phyloP scores from a whole-genome alignment of 2,888 invertebrate species.

The Apamea epomidion region DNA sequence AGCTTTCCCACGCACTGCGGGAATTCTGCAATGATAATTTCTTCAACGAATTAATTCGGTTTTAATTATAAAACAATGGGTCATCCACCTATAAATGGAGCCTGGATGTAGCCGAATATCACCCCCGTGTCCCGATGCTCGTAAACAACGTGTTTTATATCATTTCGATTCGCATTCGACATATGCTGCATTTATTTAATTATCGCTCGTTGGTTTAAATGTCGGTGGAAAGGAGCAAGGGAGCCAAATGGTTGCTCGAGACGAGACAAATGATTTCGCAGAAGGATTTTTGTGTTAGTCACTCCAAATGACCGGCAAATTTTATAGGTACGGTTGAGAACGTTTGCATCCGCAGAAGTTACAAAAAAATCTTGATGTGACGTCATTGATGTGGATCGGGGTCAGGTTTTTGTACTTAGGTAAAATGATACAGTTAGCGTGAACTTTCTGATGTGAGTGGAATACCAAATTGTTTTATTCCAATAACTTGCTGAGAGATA shows the following conservation, averaged over 20 bases:
- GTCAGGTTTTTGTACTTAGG: constrained; percentile 19
- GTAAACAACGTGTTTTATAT: constrained; percentile 78
- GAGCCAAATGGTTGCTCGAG: constrained; percentile 48
- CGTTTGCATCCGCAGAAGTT: constrained; percentile 37
- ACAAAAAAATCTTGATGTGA: constrained; percentile 40
- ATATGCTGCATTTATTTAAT: constrained; percentile 74
- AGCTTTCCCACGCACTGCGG: constrained; percentile 41
- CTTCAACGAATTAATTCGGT: constrained; percentile 34
- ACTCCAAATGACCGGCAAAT: constrained; percentile 60
- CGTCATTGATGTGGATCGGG: constrained; percentile 47
- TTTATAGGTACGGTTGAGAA: constrained; percentile 40
- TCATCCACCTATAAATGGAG: constrained; percentile 60
- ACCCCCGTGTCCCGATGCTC: constrained; percentile 57
- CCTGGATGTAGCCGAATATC: constrained; percentile 45
- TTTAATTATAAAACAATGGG: constrained; percentile 57
- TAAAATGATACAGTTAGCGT: constrained; percentile 10
- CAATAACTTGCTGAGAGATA: background rate
- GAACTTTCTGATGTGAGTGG: constrained; percentile 4
- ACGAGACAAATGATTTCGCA: constrained; percentile 65
- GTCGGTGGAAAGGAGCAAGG: constrained; percentile 34
- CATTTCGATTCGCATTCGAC: constrained; percentile 71
- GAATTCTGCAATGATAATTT: constrained; percentile 47
- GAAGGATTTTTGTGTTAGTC: constrained; percentile 67
- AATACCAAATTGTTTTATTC: constrained; percentile 4
- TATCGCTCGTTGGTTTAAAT: constrained; percentile 66